Conservation (phyloP, 2,888 invertebrate genomes). For the Temnothorax ravouxi region DNA sequence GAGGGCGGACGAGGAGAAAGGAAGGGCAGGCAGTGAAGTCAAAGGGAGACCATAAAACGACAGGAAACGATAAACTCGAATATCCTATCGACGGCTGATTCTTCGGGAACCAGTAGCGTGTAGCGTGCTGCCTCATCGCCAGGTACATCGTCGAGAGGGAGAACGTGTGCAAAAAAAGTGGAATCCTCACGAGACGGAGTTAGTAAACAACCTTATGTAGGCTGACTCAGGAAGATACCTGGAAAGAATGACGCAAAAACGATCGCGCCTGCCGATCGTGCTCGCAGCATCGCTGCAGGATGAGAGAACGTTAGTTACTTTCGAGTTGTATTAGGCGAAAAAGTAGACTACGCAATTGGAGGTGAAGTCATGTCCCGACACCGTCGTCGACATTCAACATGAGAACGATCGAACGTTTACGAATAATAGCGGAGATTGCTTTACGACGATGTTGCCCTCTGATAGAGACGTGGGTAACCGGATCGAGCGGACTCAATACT, state of each 20-base stretch:
- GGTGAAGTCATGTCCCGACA: slow-evolving; percentile 56
- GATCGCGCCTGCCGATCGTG: slow-evolving; percentile 64
- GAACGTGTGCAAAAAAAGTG: slow-evolving; percentile 80
- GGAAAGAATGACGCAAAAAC: slow-evolving; percentile 80
- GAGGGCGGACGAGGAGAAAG: background rate
- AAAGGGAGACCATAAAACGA: slow-evolving; percentile 63
- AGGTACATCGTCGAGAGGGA: slow-evolving; percentile 66
- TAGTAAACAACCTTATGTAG: slow-evolving; percentile 83
- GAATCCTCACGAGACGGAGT: slow-evolving; percentile 76
- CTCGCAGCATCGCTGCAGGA: slow-evolving; percentile 54
- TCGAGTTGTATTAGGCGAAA: slow-evolving; percentile 57
- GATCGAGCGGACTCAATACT: slow-evolving; percentile 8
- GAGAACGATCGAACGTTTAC: slow-evolving; percentile 66
- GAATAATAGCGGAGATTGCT: slow-evolving; percentile 22
- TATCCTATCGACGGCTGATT: slow-evolving; percentile 70
- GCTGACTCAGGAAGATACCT: slow-evolving; percentile 81
- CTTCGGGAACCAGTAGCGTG: slow-evolving; percentile 63
- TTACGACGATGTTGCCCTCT: background rate
- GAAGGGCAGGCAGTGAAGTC: background rate
- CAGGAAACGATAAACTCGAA: slow-evolving; percentile 77
- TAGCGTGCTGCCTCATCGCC: slow-evolving; percentile 65
- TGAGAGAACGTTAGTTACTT: slow-evolving; percentile 36
- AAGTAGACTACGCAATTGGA: slow-evolving; percentile 64
- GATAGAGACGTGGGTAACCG: background rate
- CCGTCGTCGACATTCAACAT: slow-evolving; percentile 57